Base-by-base conservation (phyloP, 2,888 invertebrate species). In the Pseudococcus viburni region DNA sequence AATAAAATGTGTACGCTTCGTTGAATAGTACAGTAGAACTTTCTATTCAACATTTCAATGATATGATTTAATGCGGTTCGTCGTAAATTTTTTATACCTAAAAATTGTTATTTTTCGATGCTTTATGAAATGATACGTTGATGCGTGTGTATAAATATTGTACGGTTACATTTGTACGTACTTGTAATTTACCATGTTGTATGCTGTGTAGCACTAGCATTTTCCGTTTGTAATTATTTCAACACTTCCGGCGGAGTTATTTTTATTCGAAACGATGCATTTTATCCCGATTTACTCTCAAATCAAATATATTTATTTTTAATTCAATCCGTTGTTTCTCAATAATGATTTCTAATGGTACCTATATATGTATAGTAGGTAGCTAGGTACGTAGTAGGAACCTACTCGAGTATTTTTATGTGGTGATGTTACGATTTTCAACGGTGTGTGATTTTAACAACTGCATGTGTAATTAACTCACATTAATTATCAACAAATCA, bases 241-340 rank as follows among this genome's bases (percentile, higher is more conserved):
- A 42, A 17, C 59, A 15, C 17, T 86, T 11, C 19, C 12, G n/a
- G 68, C n/a, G 22, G 86, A 42, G 15, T 42, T 42, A 8, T 80
- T 83, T 33, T 33, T 22, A 73, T 73, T 33, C 73, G 15, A 33
- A 19, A 19, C 33, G 39, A 80, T 15, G 80, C 77, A 33, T 42
- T 46, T 73, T 73, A 73, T 73, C 12, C 12, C 68, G 68, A 12
- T 73, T 33, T 15, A 73, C 3, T 33, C 26, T 26, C 26, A 26
- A 73, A 73, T 73, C 33, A 84, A 84, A 48, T 84, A 26, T 83
- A 83, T 46, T n/a, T 46, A 19, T 83, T 84, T 84, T 84, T 51
- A 46, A 84, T 51, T 26, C 11, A 19, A 33, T 33, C 1, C 19
- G 83, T 26, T 83, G 83, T 83, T 33, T 33, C 26, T 33, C 26